Evolutionary conservation across 2,888 invertebrate genomes (phyloP).

Genomic region (Argynnis bischoffii): DNA sequence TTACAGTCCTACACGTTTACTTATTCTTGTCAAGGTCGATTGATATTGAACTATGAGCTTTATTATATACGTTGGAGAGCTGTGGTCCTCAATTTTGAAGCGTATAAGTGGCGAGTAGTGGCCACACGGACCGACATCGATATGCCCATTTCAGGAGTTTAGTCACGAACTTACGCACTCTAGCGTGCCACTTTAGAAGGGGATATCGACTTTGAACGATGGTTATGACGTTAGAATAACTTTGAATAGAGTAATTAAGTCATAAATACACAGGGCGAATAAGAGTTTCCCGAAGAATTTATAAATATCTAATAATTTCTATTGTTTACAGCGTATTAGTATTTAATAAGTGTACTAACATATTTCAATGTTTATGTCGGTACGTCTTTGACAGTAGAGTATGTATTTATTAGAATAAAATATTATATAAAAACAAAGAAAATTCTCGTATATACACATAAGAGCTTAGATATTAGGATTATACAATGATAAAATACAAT

Average conservation of each 20-base stretch:
- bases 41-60: conserved; percentile 53
- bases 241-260: conserved; percentile 78
- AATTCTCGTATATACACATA: too few relatives aligned
- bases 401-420: neutral
- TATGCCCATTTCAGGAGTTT: conserved; percentile 74
- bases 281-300: conserved; percentile 54
- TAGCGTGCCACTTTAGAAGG: conserved; percentile 65
- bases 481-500: too few relatives aligned
- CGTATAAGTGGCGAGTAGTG: conserved; percentile 46
- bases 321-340: conserved; percentile 48
- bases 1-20: conserved; percentile 62
- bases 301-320: conserved; percentile 55
- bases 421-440: too few relatives aligned
- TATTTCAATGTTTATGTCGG: conserved; percentile 18
- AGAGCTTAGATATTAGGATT: too few relatives aligned
- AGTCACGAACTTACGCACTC: conserved; percentile 72
- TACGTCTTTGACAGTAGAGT: conserved; percentile 6
- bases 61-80: conserved; percentile 54
- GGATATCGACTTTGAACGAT: conserved; percentile 74
- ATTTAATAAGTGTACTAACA: conserved; percentile 21
- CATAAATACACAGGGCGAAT: conserved; percentile 69
- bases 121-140: conserved; percentile 63
- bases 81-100: conserved; percentile 34
- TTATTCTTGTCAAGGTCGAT: conserved; percentile 52
- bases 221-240: conserved; percentile 79